Base-by-base conservation (phyloP, 2,888 invertebrate genomes). In the Stratiomys singularior region DNA sequence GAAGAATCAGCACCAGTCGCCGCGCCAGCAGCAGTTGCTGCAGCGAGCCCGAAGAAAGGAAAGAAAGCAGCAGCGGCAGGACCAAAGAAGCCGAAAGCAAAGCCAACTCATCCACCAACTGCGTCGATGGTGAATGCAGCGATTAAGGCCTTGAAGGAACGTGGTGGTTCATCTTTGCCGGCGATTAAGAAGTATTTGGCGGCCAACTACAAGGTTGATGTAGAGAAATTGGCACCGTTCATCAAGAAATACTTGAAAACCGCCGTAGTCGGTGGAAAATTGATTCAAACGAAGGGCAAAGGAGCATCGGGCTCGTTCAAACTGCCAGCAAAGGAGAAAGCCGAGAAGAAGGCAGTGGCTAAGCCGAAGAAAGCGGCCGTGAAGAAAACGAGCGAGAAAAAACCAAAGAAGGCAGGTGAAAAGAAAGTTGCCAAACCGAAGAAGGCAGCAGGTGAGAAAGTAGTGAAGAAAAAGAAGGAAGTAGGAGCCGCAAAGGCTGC, bases 201-300 rank as follows among this genome's bases (percentile, higher is more conserved):
- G 5, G 86, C 88, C 15, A 89, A 88, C 78, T 91, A 91, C 88
- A 90, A 90, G 81, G 88, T 91, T 11, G 91, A 91, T 82, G 88
- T 88, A 0, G 90, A 90, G 80, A 91, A 90, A 82, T 82, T 89
- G 76, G 88, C 89, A 2, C 89, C 89, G 7, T 91, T 89, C 86
- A 91, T 92, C 82, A 90, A 88, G 81, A 90, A 89, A 79, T 90
- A 89, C 81, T 81, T 91, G 81, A 91, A 90, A 83, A 83, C 85
- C 37, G 90, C 90, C 21, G 91, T 91, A 25, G 86, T 86, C 2
- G 86, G 87, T 46, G 89, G 89, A 11, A 82, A 84, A 18, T 83
- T 90, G 74, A 80, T 82, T 15, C 82, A 82, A 79, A 81, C 82
- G n/a, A 82, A 82, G 71, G 82, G 82, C n/a, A 81, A 81, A 71